Evolutionary conservation across 2,797 vertebrate genomes (phyloP), one percentile per base, ranked within the genome.

Genomic region (Chelidonichthys spinosus): DNA sequence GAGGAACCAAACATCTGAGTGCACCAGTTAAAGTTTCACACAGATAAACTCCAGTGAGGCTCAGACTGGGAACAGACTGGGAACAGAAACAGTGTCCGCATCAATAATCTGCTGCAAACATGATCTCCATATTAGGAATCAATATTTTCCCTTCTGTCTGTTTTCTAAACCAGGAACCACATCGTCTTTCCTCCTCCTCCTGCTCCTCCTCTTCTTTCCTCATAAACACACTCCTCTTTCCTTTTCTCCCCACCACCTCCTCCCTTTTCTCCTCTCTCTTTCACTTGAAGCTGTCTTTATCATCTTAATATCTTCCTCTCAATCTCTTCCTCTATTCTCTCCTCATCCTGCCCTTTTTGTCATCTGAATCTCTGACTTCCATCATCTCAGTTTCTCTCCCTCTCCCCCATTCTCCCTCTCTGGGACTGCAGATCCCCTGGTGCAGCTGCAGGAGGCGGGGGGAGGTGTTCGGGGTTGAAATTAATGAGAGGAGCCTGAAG

Each of bases 401-500:
- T 10, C 8, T 44, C 32, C 62, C 40, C 5, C 40, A 10, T 18
- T n/a, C 62, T 42, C 64, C 56, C 81, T 69, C 83, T 72, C 46
- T 7, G 54, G 82, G 85, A 82, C 77, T 69, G 64, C 76, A 63
- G 63, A 72, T 90, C 90, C 89, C 87, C 83, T 72, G 88, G 90
- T 91, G 91, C 69, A 75, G 79, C 87, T 81, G 81, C 53, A 79
- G 81, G 83, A 77, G 79, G 76, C 35, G 46, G 79, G 77, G 53
- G 68, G 72, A 63, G 40, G 40, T 70, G 70, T 63, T 78, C 66
- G 83, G 78, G 85, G 86, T 69, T 84, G 85, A 90, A 82, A 91
- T 91, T 91, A 93, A 92, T 91, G 91, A 92, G 91, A 81, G 86
- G 82, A 92, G 90, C 90, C 88, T 89, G 90, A 85, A 93, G 89